These are phyloP conservation scores for Drosophila crucigera DNA, from an alignment of 2,888 invertebrate genomes.

Conservation along the genomic window DNA sequence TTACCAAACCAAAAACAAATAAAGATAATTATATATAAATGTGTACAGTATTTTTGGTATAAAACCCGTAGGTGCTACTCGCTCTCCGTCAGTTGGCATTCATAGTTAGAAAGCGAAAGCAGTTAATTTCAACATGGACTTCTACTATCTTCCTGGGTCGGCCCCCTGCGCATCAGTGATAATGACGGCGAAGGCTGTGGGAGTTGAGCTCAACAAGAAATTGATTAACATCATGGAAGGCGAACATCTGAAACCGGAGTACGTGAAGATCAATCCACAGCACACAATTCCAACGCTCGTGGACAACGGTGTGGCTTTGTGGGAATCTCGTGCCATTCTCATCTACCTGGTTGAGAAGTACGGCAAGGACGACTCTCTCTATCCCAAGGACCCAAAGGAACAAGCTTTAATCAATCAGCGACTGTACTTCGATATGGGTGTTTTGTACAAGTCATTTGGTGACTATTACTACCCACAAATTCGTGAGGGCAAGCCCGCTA, in stretches of 20 bases:
- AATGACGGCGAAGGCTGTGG: constrained; percentile 88
- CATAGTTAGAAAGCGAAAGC: constrained; percentile 1
- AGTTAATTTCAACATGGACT: constrained; percentile 44
- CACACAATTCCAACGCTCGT: constrained; percentile 93
- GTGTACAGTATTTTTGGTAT: constrained; percentile 9
- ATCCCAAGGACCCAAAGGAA: constrained; percentile 91
- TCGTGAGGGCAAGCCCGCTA: constrained; percentile 87
- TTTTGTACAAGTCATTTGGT: constrained; percentile 88
- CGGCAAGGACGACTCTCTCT: constrained; percentile 90
- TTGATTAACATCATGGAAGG: constrained; percentile 86
- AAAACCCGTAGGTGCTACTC: constrained; percentile 6
- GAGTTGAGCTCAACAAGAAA: constrained; percentile 88
- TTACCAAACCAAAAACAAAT: not conserved
- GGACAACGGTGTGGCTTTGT: constrained; percentile 91
- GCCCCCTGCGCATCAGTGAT: constrained; percentile 88
- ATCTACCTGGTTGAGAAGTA: constrained; percentile 92
- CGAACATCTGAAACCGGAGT: constrained; percentile 89
- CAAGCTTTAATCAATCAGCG: constrained; percentile 91
- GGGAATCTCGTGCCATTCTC: constrained; percentile 94
- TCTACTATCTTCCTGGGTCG: constrained; percentile 82
- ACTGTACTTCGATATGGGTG: constrained; percentile 92
- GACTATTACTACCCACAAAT: constrained; percentile 89
- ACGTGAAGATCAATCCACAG: constrained; percentile 91
- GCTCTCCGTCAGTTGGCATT: not conserved
- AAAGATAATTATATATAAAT: constrained; percentile 4